Evolutionary conservation across 2,113 vertebrate genomes (phyloP).

Genomic region (Globicephala melas): DNA sequence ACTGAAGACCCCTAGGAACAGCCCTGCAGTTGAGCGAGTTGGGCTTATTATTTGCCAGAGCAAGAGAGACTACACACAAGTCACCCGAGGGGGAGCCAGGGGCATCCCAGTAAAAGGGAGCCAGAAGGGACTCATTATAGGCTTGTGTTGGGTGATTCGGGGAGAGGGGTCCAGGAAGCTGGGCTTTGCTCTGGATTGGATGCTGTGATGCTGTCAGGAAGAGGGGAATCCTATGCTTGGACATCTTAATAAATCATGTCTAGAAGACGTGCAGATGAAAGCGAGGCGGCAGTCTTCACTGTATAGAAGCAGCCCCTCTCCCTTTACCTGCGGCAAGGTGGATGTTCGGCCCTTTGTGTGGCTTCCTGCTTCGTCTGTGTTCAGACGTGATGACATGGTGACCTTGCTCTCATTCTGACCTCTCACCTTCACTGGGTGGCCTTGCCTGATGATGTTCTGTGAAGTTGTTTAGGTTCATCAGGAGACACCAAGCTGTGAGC

Average conservation of each 20-base stretch:
- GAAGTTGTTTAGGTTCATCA: not conserved
- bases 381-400: not conserved
- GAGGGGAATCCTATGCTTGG: not conserved
- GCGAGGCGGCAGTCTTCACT: not conserved
- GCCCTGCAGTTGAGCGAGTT: not conserved
- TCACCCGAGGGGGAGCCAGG: not conserved
- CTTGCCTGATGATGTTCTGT: not conserved
- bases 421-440: not conserved
- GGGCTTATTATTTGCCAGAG: not conserved
- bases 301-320: not conserved
- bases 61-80: not conserved
- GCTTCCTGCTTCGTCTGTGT: not conserved
- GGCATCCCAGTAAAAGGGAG: too few relatives aligned
- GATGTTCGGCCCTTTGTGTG: not conserved
- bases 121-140: not conserved
- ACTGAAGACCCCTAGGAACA: not conserved
- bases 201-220: not conserved
- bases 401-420: not conserved
- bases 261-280: not conserved
- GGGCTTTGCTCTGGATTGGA: not conserved
- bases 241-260: not conserved
- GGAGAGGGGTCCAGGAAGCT: not conserved
- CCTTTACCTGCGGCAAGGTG: rapidly evolving
- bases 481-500: not conserved
- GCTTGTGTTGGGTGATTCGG: not conserved